Evolutionary conservation across 2,113 vertebrate species (phyloP), one percentile per base, ranked within the genome.

Genomic region (Myrmecobius fasciatus): DNA sequence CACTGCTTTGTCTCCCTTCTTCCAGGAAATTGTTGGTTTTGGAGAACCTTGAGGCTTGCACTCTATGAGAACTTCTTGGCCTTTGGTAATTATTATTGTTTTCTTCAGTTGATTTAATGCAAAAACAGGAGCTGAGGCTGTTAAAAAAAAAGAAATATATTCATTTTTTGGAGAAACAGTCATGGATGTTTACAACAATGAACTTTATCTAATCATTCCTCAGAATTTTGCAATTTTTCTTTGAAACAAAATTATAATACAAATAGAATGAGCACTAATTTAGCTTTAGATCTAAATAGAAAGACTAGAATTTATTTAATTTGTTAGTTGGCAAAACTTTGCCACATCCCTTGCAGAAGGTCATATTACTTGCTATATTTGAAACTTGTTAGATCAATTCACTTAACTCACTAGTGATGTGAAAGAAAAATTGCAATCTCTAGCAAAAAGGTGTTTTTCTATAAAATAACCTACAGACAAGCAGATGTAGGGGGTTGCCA

Each of bases 11-110:
- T 99, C 99, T 95, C 98, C 99, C 98, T 99, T 99, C 97, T 97
- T 99, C 99, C 99, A 99, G 6, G 98, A 99, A 95, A 99, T 99
- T 48, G 98, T 95, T n/a, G 99, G 99, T 96, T 99, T 99, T 75
- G 99, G 99, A 91, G 99, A 99, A 0, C 99, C 99, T 96, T 99
- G 98, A 1, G 99, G 99, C 97, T 99, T 99, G 97, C 99, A 99
- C 52, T 99, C 99, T 47, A 99, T 98, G 22, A 98, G 92, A 36
- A 99, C 98, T 92, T 99, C 99, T 97, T 98, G 99, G 53, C 98
- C 99, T 51, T 99, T 99, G 7, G 99, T 99, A 90, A 99, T 98
- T 93, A 99, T 99, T 97, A 99, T 98, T 92, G 98, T 98, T 97
- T 98, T 98, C 97, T 97, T 99, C 89, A 99, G 53, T n/a, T 99